Conservation (phyloP, 2,888 invertebrate genomes). For the Aquatica leii region DNA sequence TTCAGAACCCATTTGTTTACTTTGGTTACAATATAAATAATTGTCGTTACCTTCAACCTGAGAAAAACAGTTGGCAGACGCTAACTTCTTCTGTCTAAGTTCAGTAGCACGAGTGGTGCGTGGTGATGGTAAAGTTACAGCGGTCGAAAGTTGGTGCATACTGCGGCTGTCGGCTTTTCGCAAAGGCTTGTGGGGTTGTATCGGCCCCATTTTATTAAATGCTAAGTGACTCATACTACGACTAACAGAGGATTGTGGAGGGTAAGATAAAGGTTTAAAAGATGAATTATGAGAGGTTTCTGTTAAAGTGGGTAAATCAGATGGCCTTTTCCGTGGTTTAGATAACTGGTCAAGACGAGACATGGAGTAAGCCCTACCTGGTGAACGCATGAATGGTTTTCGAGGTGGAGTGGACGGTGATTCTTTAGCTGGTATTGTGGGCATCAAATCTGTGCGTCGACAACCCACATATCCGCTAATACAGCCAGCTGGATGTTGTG, state of each 20-base stretch:
- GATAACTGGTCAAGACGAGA: conserved; percentile 88
- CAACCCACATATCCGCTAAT: conserved; percentile 77
- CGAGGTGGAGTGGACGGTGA: conserved; percentile 61
- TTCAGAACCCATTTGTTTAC: conserved; percentile 7
- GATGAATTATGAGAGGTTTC: conserved; percentile 50
- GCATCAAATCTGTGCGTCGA: conserved; percentile 89
- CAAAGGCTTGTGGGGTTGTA: conserved; percentile 57
- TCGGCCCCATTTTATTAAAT: conserved; percentile 60
- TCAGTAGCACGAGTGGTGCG: conserved; percentile 59
- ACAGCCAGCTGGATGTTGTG: conserved; percentile 69
- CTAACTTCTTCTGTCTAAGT: conserved; percentile 58
- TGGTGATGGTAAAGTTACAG: conserved; percentile 54
- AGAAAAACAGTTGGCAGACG: conserved; percentile 53
- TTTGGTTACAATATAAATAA: conserved; percentile 17
- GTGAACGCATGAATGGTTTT: conserved; percentile 62
- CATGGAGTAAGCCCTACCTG: conserved; percentile 94
- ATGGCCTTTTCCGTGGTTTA: conserved; percentile 70
- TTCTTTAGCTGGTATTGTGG: conserved; percentile 83
- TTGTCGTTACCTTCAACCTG: conserved; percentile 54
- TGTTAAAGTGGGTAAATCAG: conserved; percentile 56
- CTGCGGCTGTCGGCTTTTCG: conserved; percentile 59
- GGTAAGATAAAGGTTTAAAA: conserved; percentile 53
- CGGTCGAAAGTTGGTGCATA: conserved; percentile 58
- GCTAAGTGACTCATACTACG: conserved; percentile 74
- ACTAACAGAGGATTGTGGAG: conserved; percentile 53